Evolutionary conservation across 2,113 vertebrate genomes (phyloP), one percentile per base, ranked within the genome.

Genomic region (Cololabis saira): DNA sequence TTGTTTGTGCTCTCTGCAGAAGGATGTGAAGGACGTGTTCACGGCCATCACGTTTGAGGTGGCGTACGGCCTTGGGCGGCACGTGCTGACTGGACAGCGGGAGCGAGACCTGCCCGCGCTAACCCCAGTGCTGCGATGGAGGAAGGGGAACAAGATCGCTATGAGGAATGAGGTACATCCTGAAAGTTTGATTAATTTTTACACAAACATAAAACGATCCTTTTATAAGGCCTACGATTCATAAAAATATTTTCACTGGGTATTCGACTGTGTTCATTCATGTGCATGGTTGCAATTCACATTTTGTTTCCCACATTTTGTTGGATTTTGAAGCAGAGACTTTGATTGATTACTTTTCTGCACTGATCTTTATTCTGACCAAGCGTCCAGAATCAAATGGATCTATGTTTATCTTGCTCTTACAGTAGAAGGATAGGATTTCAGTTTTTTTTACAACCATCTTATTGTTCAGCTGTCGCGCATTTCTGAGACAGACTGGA

Each of bases 1-100:
- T 50, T 67, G 33, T 86, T 67, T 73, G 55, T 63, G 19, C 48
- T 82, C 67, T 67, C 87, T 86, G 30, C 92, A 99, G 98, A 95
- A 95, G 82, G 94, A 96, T 49, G 95, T 98, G 14, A 94, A 96
- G 84, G 98, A 99, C 0, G 98, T 99, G 73, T 98, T 98, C 86
- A 94, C 95, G 4, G 93, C 97, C 48, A 97, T 99, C 71, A 88
- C 94, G 4, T 99, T 99, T 22, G 98, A 99, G 89, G 94, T 90
- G 5, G 88, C 94, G 0, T 99, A 99, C 87, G 94, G 92, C 83
- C 93, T 99, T 58, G 93, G 91, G 0, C 93, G 92, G 49, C 95
- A 97, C 0, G 43, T 90, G 22, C 49, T 92, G n/a, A 83, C 89
- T 0, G 85, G 74, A 75, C 74, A 74, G 14, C 90, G 89, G 18